Evolutionary conservation across 2,113 vertebrate species (phyloP).

Genomic region (Pterocles burchelli): DNA sequence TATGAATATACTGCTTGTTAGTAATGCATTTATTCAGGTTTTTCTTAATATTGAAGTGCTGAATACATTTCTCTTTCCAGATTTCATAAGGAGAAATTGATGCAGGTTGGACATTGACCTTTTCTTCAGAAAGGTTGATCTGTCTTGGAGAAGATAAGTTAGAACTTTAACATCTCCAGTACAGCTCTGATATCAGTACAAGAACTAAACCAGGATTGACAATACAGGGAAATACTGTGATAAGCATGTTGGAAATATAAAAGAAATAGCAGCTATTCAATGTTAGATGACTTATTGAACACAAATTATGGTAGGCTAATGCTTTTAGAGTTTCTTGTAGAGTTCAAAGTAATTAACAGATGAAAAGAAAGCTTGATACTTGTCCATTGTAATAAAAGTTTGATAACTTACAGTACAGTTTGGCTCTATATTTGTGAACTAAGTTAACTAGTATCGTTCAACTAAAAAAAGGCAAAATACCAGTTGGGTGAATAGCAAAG

Average conservation of each 20-base stretch:
- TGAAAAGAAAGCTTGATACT: background rate
- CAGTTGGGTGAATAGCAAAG: background rate
- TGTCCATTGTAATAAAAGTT: background rate
- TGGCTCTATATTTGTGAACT: background rate
- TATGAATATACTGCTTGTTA: constrained; percentile 3
- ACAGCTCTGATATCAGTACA: background rate
- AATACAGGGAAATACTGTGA: background rate
- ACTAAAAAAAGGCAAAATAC: background rate
- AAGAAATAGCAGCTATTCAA: background rate
- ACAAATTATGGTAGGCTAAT: background rate
- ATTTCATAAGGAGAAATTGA: background rate
- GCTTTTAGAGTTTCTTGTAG: background rate
- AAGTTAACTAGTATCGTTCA: background rate
- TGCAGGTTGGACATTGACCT: background rate
- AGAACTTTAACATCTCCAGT: background rate
- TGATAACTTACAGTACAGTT: background rate
- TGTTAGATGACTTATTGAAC: background rate
- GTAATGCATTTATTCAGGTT: background rate
- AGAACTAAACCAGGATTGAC: background rate
- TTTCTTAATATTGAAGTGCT: background rate
- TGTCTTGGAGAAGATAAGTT: background rate
- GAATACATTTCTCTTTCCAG: background rate
- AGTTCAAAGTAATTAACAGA: background rate
- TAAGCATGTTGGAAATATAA: background rate
- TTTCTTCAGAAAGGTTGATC: background rate